Percentiles rank a stretch among this genome's conserved stretches.
These are phyloP conservation scores for Netelia fuscicornis DNA, from an alignment of 2,888 invertebrate genomes.

Conservation along the genomic window DNA sequence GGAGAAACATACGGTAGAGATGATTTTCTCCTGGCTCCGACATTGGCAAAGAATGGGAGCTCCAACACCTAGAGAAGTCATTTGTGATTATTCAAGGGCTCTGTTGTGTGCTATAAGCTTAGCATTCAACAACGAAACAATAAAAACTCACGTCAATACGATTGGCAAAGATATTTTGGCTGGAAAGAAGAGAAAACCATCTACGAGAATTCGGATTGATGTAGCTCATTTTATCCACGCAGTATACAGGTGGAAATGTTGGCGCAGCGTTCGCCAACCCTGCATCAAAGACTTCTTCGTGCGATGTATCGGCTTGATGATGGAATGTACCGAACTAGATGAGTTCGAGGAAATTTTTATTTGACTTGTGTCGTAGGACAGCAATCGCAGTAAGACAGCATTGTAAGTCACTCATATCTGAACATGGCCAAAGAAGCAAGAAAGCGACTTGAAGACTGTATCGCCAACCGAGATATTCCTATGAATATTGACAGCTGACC, in stretches of 20 bases:
- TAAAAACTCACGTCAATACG: not conserved
- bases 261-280: constrained; percentile 13
- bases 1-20: constrained; percentile 39
- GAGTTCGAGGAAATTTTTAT: constrained; percentile 56
- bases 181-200: not conserved
- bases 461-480: constrained; percentile 18
- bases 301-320: constrained; percentile 57
- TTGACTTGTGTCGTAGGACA: constrained; percentile 56
- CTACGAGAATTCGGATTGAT: constrained; percentile 51
- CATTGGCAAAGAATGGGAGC: constrained; percentile 25
- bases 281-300: constrained; percentile 53
- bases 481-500: not conserved
- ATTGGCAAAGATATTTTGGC: not conserved
- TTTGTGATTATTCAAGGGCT: constrained; percentile 18
- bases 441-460: constrained; percentile 38
- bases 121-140: constrained; percentile 1
- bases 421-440: constrained; percentile 43
- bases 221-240: constrained; percentile 58
- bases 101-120: constrained; percentile 8
- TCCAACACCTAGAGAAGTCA: not conserved
- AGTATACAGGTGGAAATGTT: constrained; percentile 51
- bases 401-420: not conserved
- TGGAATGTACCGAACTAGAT: constrained; percentile 37
- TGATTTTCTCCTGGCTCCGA: constrained; percentile 16
- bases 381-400: constrained; percentile 47